Base-by-base conservation (phyloP, 1,140 invertebrate species). In the Zaprionus lachaisei region DNA sequence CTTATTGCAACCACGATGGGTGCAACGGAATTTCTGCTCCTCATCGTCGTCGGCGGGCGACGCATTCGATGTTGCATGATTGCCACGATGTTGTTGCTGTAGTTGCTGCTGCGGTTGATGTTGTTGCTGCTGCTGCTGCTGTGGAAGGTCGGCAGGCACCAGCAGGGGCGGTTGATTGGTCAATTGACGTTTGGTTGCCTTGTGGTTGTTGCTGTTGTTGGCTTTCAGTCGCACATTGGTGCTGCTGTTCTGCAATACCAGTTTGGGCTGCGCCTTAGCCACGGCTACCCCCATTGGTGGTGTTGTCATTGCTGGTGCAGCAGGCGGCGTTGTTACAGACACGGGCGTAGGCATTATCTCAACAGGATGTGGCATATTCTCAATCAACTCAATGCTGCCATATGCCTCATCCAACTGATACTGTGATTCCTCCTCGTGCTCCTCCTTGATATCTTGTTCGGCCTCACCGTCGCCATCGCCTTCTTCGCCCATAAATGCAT, bases 1-100 rank as follows among this genome's bases (percentile, higher is more conserved):
- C 94, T 99, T 99, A 63, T 96, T 97, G 90, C 96, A 97, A 58
- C 97, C 97, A 93, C 99, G 98, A 92, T 99, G 98, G 4, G 98
- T 98, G 94, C 98, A 99, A 96, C 98, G 95, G 91, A 60, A 94
- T 20, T 91, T 91, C 0, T 79, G 72, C 70, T 85, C 84, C 58
- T 90, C 85, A 41, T 89, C 85, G 14, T 85, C 80, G 15, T 81
- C 77, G 9, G 75, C 66, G 95, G 56, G 22, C 24, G 57, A 38
- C n/a, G 38, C 54, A 22, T 61, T 12, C 28, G 38, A 22, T 14
- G 62, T 37, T 26, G 75, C 56, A 9, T 86, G 63, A 37, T 77
- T 72, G 44, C 68, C 37, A 58, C 64, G 58, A 49, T 70, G 37
- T 57, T 71, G 64, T 41, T 64, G 76, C n/a, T 72, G 61, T 24